These are phyloP conservation scores for Seriola dumerili DNA, from an alignment of 2,113 vertebrate species.

Conservation along the genomic window DNA sequence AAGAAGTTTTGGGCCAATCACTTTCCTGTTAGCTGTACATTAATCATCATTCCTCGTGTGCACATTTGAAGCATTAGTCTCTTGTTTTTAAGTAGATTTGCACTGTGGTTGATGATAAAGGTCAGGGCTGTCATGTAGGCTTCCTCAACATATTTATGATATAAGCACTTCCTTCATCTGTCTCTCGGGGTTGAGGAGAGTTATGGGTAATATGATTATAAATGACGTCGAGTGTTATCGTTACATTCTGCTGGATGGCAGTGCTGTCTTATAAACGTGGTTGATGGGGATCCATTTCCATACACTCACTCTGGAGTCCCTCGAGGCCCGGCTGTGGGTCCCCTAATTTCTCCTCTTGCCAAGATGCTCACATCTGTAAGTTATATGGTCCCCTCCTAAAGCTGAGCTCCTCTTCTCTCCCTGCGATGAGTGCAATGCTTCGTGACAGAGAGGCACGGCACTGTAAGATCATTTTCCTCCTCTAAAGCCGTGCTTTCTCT, in stretches of 20 bases:
- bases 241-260: constrained; percentile 72
- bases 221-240: constrained; percentile 70
- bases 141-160: constrained; percentile 69
- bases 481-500: constrained; percentile 43
- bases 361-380: constrained; percentile 77
- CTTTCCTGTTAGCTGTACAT: constrained; percentile 4
- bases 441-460: constrained; percentile 36
- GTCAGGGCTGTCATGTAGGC: constrained; percentile 54
- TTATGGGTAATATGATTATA: constrained; percentile 69
- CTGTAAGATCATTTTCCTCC: constrained; percentile 26
- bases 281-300: constrained; percentile 70
- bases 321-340: constrained; percentile 61
- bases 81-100: constrained; percentile 58
- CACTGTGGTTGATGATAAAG: constrained; percentile 46
- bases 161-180: constrained; percentile 52
- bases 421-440: constrained; percentile 48
- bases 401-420: constrained; percentile 27
- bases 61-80: constrained; percentile 45
- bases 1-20: constrained; percentile 4
- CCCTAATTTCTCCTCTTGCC: constrained; percentile 63
- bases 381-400: constrained; percentile 65
- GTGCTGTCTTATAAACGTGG: constrained; percentile 69
- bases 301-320: constrained; percentile 62
- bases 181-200: constrained; percentile 52
- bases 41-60: constrained; percentile 34